Conservation (phyloP, 2,113 vertebrate species). For the Phaethornis superciliosus region DNA sequence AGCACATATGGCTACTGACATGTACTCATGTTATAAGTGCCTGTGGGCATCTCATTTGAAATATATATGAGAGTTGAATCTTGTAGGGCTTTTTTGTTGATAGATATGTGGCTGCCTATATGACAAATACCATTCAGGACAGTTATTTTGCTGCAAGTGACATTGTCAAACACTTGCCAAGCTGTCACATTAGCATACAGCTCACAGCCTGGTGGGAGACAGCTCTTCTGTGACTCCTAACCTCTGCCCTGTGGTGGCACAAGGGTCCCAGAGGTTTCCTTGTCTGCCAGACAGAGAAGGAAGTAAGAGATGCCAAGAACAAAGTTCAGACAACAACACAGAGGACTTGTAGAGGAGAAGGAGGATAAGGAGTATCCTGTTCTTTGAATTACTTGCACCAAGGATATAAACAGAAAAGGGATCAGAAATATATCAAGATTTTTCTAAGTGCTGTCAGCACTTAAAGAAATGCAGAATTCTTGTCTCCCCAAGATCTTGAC, state of each 20-base stretch:
- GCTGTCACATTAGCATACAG: conserved; percentile 1
- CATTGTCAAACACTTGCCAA: conserved; percentile 16
- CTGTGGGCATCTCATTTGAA: conserved; percentile 25
- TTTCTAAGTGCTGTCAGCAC: neutral
- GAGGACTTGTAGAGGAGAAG: neutral
- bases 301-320: neutral
- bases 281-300: neutral
- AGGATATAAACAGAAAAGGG: neutral
- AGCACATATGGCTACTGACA: conserved; percentile 18
- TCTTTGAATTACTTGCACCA: neutral
- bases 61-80: neutral
- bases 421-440: neutral
- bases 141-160: conserved; percentile 23
- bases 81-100: neutral
- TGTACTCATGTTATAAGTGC: neutral
- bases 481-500: neutral
- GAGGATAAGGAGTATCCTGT: neutral
- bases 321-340: neutral
- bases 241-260: conserved; percentile 1
- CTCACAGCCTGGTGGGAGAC: neutral
- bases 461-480: neutral
- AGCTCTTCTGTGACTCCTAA: neutral
- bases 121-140: neutral
- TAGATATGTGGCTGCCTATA: neutral
- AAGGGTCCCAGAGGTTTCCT: neutral